Base-by-base conservation (phyloP, 1,140 invertebrate species). In the Pectinophora gossypiella region DNA sequence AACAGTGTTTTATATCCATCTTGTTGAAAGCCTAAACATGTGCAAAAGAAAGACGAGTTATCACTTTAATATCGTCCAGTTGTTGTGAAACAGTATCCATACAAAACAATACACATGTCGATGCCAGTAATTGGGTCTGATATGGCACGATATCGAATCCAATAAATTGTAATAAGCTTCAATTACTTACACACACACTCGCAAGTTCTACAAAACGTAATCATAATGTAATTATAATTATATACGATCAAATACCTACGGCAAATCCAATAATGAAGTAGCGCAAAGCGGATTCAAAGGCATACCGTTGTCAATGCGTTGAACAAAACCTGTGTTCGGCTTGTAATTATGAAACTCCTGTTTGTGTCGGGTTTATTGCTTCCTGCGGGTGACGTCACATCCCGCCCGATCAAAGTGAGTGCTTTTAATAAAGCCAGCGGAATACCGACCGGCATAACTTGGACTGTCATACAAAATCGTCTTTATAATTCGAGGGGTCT, bases 351-450 rank as follows among this genome's bases (percentile, higher is more conserved):
- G 73, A 68, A 59, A 49, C 63, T 9, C 32, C 70, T 61, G 70
- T 77, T 71, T 76, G 72, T 72, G 55, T 56, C 56, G 59, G 55
- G 57, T 77, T 72, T 81, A 81, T 79, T 82, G 64, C 68, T 70
- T 72, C 69, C 76, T 85, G 81, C 76, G 81, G 72, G 72, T 82
- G 82, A 82, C 77, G 72, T 69, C 63, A 63, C 76, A 77, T 77
- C 75, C 67, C 50, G 64, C 48, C 51, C 72, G 76, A 85, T 85
- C 81, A 85, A 82, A 82, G 77, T 72, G 79, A 80, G 72, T 69
- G 76, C 76, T 83, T 81, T 85, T 80, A 85, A 85, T 85, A 83
- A 81, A 77, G 63, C 67, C 56, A 48, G 43, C 64, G 55, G 54
- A 58, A 56, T 42, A 48, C 53, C 65, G 56, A 38, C 69, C 62